phyloP scores from a whole-genome alignment of 30 jellyfish, hydroid and myxozoan genomes.

The Chrysaora quinquecirrha region DNA sequence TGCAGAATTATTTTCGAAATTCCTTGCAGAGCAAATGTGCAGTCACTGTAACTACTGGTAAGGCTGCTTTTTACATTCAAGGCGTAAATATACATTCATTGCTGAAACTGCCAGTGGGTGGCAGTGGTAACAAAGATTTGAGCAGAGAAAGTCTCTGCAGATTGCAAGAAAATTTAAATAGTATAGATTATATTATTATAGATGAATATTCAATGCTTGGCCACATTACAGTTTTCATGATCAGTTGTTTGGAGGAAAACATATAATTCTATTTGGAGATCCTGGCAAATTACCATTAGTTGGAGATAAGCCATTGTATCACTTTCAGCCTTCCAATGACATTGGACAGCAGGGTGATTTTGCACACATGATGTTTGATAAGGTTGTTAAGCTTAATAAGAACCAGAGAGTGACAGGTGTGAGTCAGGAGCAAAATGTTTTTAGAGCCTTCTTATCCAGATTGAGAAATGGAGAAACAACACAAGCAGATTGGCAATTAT shows the following conservation, averaged over 20 bases:
- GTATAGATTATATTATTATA: background rate
- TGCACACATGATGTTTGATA: constrained; percentile 14
- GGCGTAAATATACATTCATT: constrained; percentile 17
- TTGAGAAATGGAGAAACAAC: constrained; percentile 7
- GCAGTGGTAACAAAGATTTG: background rate
- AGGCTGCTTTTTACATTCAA: constrained; percentile 21
- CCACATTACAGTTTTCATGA: background rate
- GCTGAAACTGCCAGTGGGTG: constrained; percentile 11
- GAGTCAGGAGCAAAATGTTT: background rate
- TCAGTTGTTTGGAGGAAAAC: constrained; percentile 18
- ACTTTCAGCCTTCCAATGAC: constrained; percentile 8
- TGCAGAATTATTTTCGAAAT: background rate
- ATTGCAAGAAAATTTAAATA: background rate
- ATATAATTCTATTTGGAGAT: constrained; percentile 3
- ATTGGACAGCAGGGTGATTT: constrained; percentile 7
- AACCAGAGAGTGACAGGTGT: constrained; percentile 9
- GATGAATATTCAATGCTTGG: constrained; percentile 25
- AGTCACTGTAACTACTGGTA: background rate
- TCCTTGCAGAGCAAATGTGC: background rate
- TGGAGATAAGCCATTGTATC: constrained; percentile 15
- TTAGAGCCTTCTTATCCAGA: background rate
- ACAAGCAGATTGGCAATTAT: constrained; percentile 2
- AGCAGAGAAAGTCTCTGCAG: background rate
- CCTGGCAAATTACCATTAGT: constrained; percentile 31
- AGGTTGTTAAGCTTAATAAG: background rate